Evolutionary conservation across 1,140 invertebrate species (phyloP).

Genomic region (Achroia grisella): DNA sequence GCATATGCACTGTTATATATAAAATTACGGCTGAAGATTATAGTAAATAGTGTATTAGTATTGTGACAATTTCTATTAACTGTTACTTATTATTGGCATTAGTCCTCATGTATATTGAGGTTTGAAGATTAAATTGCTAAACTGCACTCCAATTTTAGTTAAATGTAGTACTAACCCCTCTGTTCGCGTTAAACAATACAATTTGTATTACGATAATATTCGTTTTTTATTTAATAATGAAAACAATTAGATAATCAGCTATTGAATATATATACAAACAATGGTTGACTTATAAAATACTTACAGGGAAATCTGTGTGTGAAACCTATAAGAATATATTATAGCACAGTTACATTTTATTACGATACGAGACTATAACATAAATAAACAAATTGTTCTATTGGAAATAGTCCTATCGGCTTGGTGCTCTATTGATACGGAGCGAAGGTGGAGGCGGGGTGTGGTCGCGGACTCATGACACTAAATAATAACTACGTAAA

Average conservation of each 20-base stretch:
- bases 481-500: constrained; percentile 8
- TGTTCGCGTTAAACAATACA: constrained; percentile 13
- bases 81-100: constrained; percentile 12
- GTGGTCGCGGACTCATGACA: constrained; percentile 1
- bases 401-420: too few species aligned
- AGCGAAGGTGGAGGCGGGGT: constrained; percentile 8
- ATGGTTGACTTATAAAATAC: too few species aligned
- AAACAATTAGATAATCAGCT: not conserved
- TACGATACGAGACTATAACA: constrained; percentile 5
- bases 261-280: not conserved
- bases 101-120: constrained; percentile 16
- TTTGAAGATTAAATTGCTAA: constrained; percentile 17
- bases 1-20: constrained; percentile 28
- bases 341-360: constrained; percentile 8
- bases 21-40: constrained; percentile 19
- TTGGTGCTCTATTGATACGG: not conserved
- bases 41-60: constrained; percentile 6
- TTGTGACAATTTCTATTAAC: constrained; percentile 1
- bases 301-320: too few species aligned
- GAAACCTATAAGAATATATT: too few species aligned
- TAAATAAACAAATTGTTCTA: too few species aligned
- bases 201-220: too few species aligned
- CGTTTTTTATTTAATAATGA: too few species aligned
- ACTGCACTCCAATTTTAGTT: constrained; percentile 24
- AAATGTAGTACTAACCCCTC: constrained; percentile 21